These are phyloP conservation scores for Schizaphis graminum DNA, from an alignment of 2,888 invertebrate species.

Conservation along the genomic window DNA sequence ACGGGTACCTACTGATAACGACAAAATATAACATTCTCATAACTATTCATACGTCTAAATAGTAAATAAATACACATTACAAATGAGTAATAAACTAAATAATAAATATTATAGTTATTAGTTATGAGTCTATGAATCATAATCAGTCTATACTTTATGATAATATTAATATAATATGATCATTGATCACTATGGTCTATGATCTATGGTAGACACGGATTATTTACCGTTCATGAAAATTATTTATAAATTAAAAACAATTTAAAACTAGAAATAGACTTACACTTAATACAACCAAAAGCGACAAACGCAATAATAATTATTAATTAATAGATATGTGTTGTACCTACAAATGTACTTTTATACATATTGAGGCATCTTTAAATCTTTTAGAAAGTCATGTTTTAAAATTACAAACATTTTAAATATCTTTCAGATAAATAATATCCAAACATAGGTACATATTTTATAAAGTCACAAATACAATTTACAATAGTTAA, in stretches of 20 bases:
- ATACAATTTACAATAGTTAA: too few relatives aligned
- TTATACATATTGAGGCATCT: neutral
- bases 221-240: neutral
- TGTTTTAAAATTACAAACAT: too few relatives aligned
- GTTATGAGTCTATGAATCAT: too few relatives aligned
- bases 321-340: neutral
- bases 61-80: neutral
- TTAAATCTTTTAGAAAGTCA: neutral
- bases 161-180: too few relatives aligned
- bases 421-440: too few relatives aligned
- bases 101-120: neutral
- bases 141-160: too few relatives aligned
- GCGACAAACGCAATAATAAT: neutral
- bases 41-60: too few relatives aligned
- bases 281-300: neutral
- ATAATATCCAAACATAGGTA: too few relatives aligned
- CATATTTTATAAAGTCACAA: neutral
- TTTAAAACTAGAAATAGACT: neutral
- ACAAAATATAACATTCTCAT: too few relatives aligned
- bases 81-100: neutral
- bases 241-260: neutral
- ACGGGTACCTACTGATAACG: conserved; percentile 29
- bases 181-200: too few relatives aligned
- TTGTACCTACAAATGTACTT: neutral
- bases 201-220: neutral